Evolutionary conservation across 2,797 vertebrate species (phyloP), one percentile per base, ranked within the genome.

Genomic region (Emydoidea blandingii): DNA sequence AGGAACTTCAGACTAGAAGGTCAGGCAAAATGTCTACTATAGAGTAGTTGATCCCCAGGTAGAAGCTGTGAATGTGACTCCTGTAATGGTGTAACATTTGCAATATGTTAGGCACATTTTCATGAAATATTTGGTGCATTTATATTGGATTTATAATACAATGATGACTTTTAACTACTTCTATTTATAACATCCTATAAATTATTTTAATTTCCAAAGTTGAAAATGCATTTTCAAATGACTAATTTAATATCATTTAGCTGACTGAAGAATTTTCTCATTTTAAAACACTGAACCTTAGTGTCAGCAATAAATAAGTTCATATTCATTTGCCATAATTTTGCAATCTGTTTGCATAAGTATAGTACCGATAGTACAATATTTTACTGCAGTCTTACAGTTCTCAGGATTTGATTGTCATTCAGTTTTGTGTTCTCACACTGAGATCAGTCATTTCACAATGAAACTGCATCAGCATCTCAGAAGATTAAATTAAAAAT

Each of bases 1-100:
- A 57, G 72, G 94, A 95, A 90, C 90, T 95, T 95, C 88, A 92
- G 95, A 96, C 96, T 96, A 96, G 92, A 95, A 95, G 95, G 95
- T 96, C 88, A 95, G 92, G 74, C 87, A 94, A 96, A 96, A 96
- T 89, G 94, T 83, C 88, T 96, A 0, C 83, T 85, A 10, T 74
- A 86, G 91, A 92, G 8, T 50, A 87, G 59, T 6, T 92, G 93
- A 92, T 93, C 74, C 59, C 10, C 0, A 0, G 44, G 62, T 86
- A 50, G 91, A 96, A 91, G 53, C 49, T 1, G 2, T 37, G 34
- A 88, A 21, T 83, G 79, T 19, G 0, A 0, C 59, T 93, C 54
- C 54, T 84, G 21, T 79, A 68, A 41, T 84, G 19, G 8, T 74
- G 3, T 76, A 59, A 21, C 74, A 91, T 93, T 56, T 90, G 80